phyloP scores from a whole-genome alignment of 2,797 vertebrate genomes.

The Leucoraja ocellata region DNA sequence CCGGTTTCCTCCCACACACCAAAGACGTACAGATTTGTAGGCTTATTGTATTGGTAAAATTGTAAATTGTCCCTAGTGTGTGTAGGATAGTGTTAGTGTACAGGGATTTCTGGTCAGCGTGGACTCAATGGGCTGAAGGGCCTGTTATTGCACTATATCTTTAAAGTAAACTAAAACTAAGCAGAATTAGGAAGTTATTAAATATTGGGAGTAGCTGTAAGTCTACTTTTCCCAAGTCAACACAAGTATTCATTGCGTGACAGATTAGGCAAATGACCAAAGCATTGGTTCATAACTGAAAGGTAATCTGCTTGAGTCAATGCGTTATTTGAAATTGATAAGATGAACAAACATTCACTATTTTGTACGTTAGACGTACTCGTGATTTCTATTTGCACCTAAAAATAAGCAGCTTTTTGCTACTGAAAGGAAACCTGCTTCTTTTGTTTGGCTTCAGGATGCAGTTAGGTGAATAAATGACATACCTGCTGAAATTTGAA shows the following conservation, averaged over 20 bases:
- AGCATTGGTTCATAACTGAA: not conserved
- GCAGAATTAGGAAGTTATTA: not conserved
- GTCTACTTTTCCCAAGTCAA: not conserved
- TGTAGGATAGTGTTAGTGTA: too few relatives aligned
- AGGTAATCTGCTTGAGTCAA: not conserved
- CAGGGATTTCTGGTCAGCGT: too few relatives aligned
- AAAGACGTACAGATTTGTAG: too few relatives aligned
- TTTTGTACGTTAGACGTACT: not conserved
- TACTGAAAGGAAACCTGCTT: not conserved
- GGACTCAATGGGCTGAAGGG: too few relatives aligned
- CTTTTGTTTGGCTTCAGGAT: not conserved
- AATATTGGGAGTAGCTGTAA: not conserved
- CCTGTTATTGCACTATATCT: too few relatives aligned
- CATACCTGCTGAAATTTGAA: too few relatives aligned
- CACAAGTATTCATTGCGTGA: not conserved
- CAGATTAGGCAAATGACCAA: not conserved
- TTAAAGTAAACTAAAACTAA: too few relatives aligned
- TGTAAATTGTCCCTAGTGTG: too few relatives aligned
- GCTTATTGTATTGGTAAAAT: too few relatives aligned
- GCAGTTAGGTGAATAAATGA: constrained; percentile 2
- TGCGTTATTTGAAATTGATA: not conserved
- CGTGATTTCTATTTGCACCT: not conserved
- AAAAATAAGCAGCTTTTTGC: not conserved
- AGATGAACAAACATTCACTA: not conserved
- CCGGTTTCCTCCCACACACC: too few relatives aligned